phyloP scores from a whole-genome alignment of 2,888 invertebrate species.

The Tenthredo scrophulariae region DNA sequence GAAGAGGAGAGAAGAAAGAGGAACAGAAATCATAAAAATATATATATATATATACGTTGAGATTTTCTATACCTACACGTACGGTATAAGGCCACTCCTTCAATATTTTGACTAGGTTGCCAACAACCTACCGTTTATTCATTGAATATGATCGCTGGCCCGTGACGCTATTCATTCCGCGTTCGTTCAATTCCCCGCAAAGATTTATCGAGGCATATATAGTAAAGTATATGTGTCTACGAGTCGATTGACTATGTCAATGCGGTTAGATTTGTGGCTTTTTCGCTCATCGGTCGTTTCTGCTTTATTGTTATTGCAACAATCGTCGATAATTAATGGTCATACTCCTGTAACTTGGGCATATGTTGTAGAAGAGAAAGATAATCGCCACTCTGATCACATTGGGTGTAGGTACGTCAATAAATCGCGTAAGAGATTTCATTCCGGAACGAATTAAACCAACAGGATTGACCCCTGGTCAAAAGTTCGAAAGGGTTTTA shows the following conservation, averaged over 20 bases:
- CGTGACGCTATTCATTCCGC: slow-evolving; percentile 76
- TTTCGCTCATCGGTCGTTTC: neutral
- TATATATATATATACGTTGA: slow-evolving; percentile 6
- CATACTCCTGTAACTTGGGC: neutral
- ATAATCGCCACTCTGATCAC: neutral
- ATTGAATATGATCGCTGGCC: slow-evolving; percentile 75
- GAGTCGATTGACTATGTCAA: slow-evolving; percentile 19
- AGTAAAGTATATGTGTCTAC: neutral
- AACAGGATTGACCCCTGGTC: neutral
- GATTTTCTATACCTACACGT: neutral
- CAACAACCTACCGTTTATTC: slow-evolving; percentile 68
- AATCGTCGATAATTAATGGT: slow-evolving; percentile 11
- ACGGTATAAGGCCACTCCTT: slow-evolving; percentile 73
- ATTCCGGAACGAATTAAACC: neutral
- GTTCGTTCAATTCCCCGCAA: slow-evolving; percentile 8
- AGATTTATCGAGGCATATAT: slow-evolving; percentile 27
- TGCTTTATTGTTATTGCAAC: neutral
- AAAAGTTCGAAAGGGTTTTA: neutral
- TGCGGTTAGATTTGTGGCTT: slow-evolving; percentile 53
- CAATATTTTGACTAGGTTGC: slow-evolving; percentile 78
- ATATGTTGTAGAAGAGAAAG: neutral
- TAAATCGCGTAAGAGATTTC: neutral
- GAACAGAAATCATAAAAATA: neutral
- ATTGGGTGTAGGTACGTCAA: neutral
- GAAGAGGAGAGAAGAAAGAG: neutral